phyloP scores from a whole-genome alignment of 1,140 invertebrate genomes.

The Ruditapes philippinarum region DNA sequence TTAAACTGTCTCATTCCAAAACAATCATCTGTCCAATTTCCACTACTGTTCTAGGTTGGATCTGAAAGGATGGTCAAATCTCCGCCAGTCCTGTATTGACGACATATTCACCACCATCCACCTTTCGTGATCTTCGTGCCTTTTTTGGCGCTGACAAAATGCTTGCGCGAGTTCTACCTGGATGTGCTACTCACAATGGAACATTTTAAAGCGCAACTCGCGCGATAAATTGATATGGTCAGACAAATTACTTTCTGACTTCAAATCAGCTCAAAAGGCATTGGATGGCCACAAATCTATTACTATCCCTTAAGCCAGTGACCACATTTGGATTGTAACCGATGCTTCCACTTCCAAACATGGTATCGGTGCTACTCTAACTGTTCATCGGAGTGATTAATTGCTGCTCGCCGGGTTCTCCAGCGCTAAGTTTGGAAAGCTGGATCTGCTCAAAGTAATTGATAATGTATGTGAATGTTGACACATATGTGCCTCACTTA shows the following conservation, averaged over 20 bases:
- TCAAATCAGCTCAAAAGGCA: constrained; percentile 29
- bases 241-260: constrained; percentile 32
- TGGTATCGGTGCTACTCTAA: constrained; percentile 35
- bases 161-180: constrained; percentile 49
- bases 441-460: constrained; percentile 65
- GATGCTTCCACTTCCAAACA: constrained; percentile 14
- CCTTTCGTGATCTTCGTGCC: constrained; percentile 43
- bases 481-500: constrained; percentile 63
- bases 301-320: not conserved
- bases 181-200: not conserved
- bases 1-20: constrained; percentile 45
- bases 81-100: constrained; percentile 39
- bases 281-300: constrained; percentile 36
- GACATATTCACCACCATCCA: constrained; percentile 45
- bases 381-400: not conserved
- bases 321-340: constrained; percentile 43
- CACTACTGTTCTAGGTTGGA: constrained; percentile 67
- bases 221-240: not conserved
- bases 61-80: constrained; percentile 54
- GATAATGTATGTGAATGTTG: constrained; percentile 38
- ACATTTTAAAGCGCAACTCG: not conserved
- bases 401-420: constrained; percentile 30
- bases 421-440: not conserved
- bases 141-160: constrained; percentile 70
- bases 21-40: constrained; percentile 46